phyloP scores from a whole-genome alignment of 2,113 vertebrate genomes.

The Apodemus speciosus region DNA sequence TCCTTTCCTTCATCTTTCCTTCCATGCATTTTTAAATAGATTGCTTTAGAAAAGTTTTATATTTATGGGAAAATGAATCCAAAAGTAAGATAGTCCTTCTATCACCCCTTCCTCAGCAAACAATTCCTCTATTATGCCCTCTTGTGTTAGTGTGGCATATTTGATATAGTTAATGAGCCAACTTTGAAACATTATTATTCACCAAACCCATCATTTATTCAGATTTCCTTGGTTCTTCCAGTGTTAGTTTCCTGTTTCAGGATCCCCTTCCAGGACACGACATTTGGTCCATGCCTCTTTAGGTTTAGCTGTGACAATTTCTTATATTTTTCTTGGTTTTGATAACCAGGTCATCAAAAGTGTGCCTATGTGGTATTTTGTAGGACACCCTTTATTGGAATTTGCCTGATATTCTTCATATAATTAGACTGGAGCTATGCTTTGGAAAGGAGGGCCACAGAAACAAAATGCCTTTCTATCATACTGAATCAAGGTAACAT shows the following conservation, averaged over 20 bases:
- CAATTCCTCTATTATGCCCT: background rate
- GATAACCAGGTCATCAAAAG: background rate
- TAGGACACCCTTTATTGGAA: background rate
- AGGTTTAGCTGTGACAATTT: slow-evolving; percentile 27
- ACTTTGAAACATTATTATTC: background rate
- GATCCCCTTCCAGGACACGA: background rate
- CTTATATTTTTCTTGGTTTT: slow-evolving; percentile 49
- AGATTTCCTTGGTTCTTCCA: background rate
- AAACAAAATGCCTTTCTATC: slow-evolving; percentile 12
- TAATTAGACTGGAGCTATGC: background rate
- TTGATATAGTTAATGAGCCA: slow-evolving; percentile 13
- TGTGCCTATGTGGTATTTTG: slow-evolving; percentile 6
- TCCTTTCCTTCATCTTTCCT: background rate
- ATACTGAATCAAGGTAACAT: background rate
- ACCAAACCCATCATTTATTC: background rate
- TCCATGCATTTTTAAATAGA: background rate
- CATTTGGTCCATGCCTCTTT: slow-evolving; percentile 19
- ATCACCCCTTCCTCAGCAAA: background rate
- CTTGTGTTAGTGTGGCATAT: background rate
- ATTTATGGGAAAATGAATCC: slow-evolving; percentile 35
- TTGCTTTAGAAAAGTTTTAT: slow-evolving; percentile 29
- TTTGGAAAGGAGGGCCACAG: slow-evolving; percentile 6
- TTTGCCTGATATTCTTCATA: slow-evolving; percentile 34
- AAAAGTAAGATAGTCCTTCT: background rate
- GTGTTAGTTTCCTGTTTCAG: slow-evolving; percentile 12